Percentiles rank a stretch among this genome's conserved stretches.
phyloP scores from a whole-genome alignment of 2,113 vertebrate genomes.

The Pipa parva region DNA sequence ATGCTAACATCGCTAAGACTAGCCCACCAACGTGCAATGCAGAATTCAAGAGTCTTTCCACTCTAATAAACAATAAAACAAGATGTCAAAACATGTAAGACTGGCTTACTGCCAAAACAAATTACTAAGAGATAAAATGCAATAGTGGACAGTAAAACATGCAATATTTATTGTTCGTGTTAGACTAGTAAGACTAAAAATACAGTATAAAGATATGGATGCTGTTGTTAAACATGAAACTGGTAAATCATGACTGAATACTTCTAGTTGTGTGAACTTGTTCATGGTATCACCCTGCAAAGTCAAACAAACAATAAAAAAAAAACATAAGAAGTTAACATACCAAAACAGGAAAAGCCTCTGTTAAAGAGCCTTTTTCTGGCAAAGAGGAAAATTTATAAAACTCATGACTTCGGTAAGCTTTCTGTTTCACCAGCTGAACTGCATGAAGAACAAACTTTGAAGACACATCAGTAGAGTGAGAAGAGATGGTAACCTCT shows the following conservation, averaged over 20 bases:
- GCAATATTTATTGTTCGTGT: too few relatives aligned
- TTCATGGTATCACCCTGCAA: too few relatives aligned
- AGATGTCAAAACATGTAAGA: background rate
- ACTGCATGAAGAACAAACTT: conserved; percentile 96
- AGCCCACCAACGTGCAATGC: conserved; percentile 97
- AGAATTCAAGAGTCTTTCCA: conserved; percentile 86
- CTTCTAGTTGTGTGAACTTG: too few relatives aligned
- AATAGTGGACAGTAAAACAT: too few relatives aligned
- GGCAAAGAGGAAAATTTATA: conserved; percentile 92
- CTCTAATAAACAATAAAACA: conserved; percentile 61
- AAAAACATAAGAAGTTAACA: conserved; percentile 38
- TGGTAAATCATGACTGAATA: too few relatives aligned
- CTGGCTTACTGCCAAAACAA: too few relatives aligned
- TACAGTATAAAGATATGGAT: too few relatives aligned
- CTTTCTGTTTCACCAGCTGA: conserved; percentile 90
- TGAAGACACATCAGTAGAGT: conserved; percentile 86
- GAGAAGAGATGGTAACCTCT: conserved; percentile 89
- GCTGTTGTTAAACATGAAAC: too few relatives aligned
- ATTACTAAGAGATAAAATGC: too few relatives aligned
- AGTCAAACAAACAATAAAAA: too few relatives aligned
- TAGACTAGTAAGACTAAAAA: too few relatives aligned
- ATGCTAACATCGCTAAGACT: conserved; percentile 90
- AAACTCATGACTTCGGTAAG: conserved; percentile 93
- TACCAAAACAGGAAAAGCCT: conserved; percentile 92
- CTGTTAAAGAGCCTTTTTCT: conserved; percentile 85